These are phyloP conservation scores for Bergia sp. DNA, from an alignment of 92 coral and sea anemone species.

Conservation along the genomic window DNA sequence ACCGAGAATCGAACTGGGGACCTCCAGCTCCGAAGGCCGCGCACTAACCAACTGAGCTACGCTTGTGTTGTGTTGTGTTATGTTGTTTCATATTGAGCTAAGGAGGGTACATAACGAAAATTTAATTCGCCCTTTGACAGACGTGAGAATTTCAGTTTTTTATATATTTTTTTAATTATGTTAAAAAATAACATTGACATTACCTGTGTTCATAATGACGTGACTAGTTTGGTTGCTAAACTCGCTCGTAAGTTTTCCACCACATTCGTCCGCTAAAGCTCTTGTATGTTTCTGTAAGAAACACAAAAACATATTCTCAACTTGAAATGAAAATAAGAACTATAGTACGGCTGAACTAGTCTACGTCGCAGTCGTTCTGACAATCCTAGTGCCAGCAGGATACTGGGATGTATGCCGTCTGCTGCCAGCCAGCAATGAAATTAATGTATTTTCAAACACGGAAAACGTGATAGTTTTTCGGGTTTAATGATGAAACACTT, in stretches of 20 bases:
- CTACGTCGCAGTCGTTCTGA: neutral
- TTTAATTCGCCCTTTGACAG: neutral
- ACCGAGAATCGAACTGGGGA: too few relatives aligned
- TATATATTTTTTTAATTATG: neutral
- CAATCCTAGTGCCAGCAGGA: neutral
- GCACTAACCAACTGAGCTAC: too few relatives aligned
- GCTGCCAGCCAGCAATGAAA: neutral
- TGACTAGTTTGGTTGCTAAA: slow-evolving; percentile 75
- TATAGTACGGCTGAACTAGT: neutral
- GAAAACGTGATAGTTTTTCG: neutral
- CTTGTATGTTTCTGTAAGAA: slow-evolving; percentile 64
- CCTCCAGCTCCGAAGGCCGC: too few relatives aligned
- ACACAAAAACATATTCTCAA: neutral
- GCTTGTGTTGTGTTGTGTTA: too few relatives aligned
- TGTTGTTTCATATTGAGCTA: neutral
- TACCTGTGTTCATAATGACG: slow-evolving; percentile 88
- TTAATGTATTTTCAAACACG: neutral
- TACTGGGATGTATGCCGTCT: neutral
- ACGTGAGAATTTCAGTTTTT: too few relatives aligned
- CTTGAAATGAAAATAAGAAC: neutral
- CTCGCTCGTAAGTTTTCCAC: slow-evolving; percentile 75
- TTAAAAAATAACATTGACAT: neutral
- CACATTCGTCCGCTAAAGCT: slow-evolving; percentile 66
- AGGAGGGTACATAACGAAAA: neutral
- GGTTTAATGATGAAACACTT: neutral